A percentile compares a stretch with the other conserved stretches of the same genome.
These are phyloP conservation scores for Aphelenchoides bicaudatus DNA, from an alignment of 2,888 invertebrate genomes.

Conservation along the genomic window DNA sequence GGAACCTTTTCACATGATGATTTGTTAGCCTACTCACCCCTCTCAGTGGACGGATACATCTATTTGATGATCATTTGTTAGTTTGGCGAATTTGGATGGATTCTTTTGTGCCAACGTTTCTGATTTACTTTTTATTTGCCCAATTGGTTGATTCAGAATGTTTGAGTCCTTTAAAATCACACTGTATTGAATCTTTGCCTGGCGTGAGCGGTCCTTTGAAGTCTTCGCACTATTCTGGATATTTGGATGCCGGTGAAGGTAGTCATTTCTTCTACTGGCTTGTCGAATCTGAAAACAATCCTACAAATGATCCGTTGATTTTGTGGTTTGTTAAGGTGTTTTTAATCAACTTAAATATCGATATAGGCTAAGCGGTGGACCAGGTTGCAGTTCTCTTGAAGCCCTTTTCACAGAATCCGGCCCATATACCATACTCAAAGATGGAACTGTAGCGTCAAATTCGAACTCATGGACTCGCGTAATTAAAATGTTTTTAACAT, in stretches of 20 bases:
- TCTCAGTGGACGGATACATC: too few relatives aligned
- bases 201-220: not conserved
- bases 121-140: too few relatives aligned
- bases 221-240: not conserved
- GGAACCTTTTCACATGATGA: too few relatives aligned
- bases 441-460: slow-evolving; percentile 6
- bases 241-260: slow-evolving; percentile 8
- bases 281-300: slow-evolving; percentile 5
- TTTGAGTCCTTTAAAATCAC: too few relatives aligned
- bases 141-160: too few relatives aligned
- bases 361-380: slow-evolving; percentile 1
- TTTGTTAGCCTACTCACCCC: too few relatives aligned
- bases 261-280: slow-evolving; percentile 11
- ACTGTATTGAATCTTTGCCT: too few relatives aligned
- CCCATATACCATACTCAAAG: slow-evolving; percentile 1
- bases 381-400: slow-evolving; percentile 13
- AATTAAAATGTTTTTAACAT: slow-evolving; percentile 1
- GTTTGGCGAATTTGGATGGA: too few relatives aligned
- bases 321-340: not conserved
- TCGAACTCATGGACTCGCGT: slow-evolving; percentile 7
- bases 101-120: too few relatives aligned
- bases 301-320: slow-evolving; percentile 1
- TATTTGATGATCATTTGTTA: too few relatives aligned
- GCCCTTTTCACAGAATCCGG: slow-evolving; percentile 3
- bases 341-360: not conserved